A percentile compares a stretch with the other conserved stretches of the same genome.
Evolutionary conservation across 2,888 invertebrate species (phyloP).

Genomic region (Parnassius orleans): DNA sequence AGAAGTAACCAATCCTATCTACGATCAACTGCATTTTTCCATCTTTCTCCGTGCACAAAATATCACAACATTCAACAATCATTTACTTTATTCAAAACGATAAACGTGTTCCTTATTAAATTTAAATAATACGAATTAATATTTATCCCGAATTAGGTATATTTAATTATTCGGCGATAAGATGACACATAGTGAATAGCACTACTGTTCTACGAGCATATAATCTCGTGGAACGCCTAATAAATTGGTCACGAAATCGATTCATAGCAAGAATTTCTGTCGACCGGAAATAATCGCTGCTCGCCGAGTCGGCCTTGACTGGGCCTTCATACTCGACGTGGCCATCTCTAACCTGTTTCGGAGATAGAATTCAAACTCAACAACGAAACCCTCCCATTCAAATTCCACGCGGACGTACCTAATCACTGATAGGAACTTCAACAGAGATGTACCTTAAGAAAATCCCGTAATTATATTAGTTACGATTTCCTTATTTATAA

Average conservation of each 20-base stretch:
- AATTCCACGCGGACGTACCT: conserved; percentile 14
- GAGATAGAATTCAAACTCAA: conserved; percentile 12
- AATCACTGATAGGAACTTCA: background rate
- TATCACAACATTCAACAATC: no score
- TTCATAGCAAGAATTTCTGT: conserved; percentile 8
- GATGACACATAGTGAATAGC: background rate
- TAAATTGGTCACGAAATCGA: conserved; percentile 13
- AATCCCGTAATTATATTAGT: no score
- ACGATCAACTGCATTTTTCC: no score
- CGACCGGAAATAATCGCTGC: conserved; percentile 35
- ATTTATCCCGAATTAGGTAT: background rate
- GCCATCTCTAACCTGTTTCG: conserved; percentile 35
- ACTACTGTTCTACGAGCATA: background rate
- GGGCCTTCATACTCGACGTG: conserved; percentile 32
- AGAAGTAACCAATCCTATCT: no score
- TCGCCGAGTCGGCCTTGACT: conserved; percentile 36
- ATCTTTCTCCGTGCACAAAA: no score
- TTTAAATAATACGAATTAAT: background rate
- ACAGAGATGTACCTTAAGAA: no score
- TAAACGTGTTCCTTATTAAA: no score
- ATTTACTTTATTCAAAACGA: no score
- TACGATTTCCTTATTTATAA: no score
- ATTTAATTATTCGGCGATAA: background rate
- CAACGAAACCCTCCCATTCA: conserved; percentile 19
- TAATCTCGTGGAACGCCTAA: conserved; percentile 1